These are phyloP conservation scores for Rhadina sibilatrix DNA, from an alignment of 2,113 vertebrate genomes.

Conservation along the genomic window DNA sequence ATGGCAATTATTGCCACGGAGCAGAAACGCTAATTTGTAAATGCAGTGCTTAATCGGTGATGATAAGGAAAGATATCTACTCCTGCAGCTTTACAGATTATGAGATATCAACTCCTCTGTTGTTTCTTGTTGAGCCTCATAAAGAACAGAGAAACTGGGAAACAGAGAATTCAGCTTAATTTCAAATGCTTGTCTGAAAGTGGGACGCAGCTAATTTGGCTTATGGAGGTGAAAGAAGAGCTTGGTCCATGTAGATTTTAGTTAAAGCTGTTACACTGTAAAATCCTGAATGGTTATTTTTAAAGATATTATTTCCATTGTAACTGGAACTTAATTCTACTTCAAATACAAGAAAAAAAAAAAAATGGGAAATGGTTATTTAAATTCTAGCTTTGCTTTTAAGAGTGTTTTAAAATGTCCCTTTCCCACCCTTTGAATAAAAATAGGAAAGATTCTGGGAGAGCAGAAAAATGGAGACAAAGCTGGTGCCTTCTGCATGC, in stretches of 20 bases:
- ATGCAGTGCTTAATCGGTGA: not conserved
- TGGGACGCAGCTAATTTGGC: not conserved
- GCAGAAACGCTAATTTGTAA: not conserved
- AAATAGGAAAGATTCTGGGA: not conserved
- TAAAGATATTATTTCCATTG: not conserved
- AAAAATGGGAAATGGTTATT: not conserved
- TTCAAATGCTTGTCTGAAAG: not conserved
- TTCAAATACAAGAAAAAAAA: not conserved
- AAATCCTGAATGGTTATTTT: not conserved
- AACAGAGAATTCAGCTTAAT: not conserved
- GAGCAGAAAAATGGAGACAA: not conserved
- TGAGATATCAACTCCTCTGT: not conserved
- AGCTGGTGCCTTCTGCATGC: not conserved
- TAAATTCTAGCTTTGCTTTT: not conserved
- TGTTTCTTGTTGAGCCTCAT: not conserved
- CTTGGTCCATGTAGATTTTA: not conserved
- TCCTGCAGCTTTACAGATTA: not conserved
- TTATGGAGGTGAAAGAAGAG: not conserved
- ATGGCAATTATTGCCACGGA: not conserved
- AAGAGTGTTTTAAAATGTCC: not conserved
- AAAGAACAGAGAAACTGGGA: not conserved
- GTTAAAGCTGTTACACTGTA: not conserved
- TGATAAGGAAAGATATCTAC: not conserved
- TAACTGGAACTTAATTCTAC: not conserved
- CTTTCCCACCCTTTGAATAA: not conserved